These are phyloP conservation scores for Formicarius rufipectus DNA, from an alignment of 2,113 vertebrate genomes.

Conservation along the genomic window DNA sequence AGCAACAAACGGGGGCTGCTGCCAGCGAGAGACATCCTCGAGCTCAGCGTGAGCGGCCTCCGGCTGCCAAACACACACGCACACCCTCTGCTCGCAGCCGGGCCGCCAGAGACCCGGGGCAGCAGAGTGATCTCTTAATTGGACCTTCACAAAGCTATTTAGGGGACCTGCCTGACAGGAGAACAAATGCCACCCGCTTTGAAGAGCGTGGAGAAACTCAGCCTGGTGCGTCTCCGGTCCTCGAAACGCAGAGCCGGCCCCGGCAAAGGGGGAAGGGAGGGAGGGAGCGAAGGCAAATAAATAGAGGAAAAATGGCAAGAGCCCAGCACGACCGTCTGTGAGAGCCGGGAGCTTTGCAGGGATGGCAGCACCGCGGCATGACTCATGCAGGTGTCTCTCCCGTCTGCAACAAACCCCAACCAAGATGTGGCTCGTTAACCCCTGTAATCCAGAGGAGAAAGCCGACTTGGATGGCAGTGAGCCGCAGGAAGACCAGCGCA, in stretches of 20 bases:
- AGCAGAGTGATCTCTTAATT: constrained; percentile 27
- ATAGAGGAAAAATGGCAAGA: constrained; percentile 14
- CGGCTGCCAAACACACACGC: constrained; percentile 31
- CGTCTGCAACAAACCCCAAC: background rate
- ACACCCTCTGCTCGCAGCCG: background rate
- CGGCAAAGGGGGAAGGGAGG: background rate
- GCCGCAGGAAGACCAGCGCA: background rate
- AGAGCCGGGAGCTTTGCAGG: background rate
- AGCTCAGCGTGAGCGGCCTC: background rate
- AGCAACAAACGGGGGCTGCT: constrained; percentile 3
- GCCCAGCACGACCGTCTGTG: background rate
- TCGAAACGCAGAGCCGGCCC: background rate
- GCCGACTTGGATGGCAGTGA: accelerated
- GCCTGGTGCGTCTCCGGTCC: background rate
- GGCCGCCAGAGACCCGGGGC: background rate
- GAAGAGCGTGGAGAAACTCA: background rate
- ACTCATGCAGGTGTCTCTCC: constrained; percentile 48
- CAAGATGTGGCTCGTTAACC: background rate
- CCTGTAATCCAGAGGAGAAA: background rate
- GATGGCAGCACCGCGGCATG: background rate
- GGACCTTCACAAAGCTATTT: background rate
- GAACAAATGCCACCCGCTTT: background rate
- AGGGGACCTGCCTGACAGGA: background rate
- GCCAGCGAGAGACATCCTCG: constrained; percentile 27
- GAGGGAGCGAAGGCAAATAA: background rate